These are phyloP conservation scores for Eudorcas thomsonii DNA, from an alignment of 2,113 vertebrate genomes.

Conservation along the genomic window DNA sequence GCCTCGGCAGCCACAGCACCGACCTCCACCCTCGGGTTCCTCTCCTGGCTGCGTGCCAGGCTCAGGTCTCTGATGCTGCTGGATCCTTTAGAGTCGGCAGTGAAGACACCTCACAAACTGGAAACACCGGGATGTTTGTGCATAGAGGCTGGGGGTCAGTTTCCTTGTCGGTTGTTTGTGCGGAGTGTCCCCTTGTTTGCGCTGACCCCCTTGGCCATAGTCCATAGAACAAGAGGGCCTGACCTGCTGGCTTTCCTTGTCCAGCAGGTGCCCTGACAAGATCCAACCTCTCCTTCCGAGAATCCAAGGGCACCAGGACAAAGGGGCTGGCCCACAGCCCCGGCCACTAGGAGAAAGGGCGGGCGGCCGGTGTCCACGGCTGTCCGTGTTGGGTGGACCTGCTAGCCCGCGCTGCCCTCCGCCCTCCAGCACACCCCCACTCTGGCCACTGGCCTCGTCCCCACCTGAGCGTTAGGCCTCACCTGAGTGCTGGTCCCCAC, in stretches of 20 bases:
- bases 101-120: neutral
- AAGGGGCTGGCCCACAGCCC: fast-evolving
- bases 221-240: neutral
- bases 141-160: fast-evolving
- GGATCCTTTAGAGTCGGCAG: neutral
- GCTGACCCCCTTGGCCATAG: too few species aligned
- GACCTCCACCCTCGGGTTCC: fast-evolving
- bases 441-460: neutral
- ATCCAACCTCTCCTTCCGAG: fast-evolving
- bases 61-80: fast-evolving
- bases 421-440: neutral
- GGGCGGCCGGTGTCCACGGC: fast-evolving
- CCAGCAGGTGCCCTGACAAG: neutral
- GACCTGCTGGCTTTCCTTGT: neutral
- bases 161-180: neutral
- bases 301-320: neutral
- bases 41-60: neutral
- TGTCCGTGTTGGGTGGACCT: neutral
- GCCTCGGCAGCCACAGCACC: fast-evolving
- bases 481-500: neutral
- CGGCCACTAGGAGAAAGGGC: neutral
- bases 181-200: fast-evolving
- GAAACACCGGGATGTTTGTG: fast-evolving
- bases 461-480: neutral
- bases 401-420: neutral